Conservation (phyloP, 2,888 invertebrate genomes). For the Coelinius sp. region DNA sequence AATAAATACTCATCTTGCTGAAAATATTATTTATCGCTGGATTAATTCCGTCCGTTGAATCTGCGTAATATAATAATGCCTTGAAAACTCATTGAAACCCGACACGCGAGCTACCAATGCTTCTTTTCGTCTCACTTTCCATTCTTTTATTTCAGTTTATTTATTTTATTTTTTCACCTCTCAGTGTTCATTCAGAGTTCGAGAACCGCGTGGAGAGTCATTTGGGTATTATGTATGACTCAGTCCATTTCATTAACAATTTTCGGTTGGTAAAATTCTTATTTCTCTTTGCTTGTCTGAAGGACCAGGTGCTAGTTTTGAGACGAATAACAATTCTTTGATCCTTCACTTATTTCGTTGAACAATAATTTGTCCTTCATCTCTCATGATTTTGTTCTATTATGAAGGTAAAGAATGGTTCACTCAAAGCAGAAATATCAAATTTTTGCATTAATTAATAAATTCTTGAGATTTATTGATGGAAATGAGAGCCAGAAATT, state of each 20-base stretch:
- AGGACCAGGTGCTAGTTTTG: neutral
- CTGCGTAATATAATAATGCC: slow-evolving; percentile 4
- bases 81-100: slow-evolving; percentile 39
- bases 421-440: too few species aligned
- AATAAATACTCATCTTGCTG: slow-evolving; percentile 43
- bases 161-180: neutral
- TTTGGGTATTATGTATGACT: neutral
- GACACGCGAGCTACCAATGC: slow-evolving; percentile 36
- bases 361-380: neutral
- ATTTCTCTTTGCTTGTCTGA: neutral
- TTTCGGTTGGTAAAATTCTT: neutral
- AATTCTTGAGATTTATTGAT: too few species aligned
- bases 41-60: neutral
- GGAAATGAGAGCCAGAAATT: too few species aligned
- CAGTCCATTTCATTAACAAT: neutral
- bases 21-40: neutral
- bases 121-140: slow-evolving; percentile 32
- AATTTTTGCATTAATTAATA: too few species aligned
- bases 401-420: too few species aligned
- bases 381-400: too few species aligned
- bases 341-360: neutral
- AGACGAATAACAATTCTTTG: neutral
- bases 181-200: slow-evolving; percentile 24
- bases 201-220: slow-evolving; percentile 29
- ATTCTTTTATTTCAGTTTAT: slow-evolving; percentile 28